Base-by-base conservation (phyloP, 37 sponge, comb jelly and placozoan genomes). In the Ianthella basta region DNA sequence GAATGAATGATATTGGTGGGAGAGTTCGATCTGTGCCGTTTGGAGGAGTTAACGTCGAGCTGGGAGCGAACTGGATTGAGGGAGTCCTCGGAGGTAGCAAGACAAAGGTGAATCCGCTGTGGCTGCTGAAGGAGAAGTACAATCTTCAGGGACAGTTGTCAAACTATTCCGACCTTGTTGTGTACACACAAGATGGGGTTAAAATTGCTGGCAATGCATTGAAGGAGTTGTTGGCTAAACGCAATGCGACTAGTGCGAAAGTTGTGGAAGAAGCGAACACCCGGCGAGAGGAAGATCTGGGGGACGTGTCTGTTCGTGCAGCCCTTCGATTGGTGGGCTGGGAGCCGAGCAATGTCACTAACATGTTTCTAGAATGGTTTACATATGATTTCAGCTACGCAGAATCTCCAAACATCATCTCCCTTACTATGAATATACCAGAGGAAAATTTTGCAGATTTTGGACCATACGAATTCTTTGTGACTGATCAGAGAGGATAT, bases 51-150 rank as follows among this genome's bases (percentile, higher is more conserved):
- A 40, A 37, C 23, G 56, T 86, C 32, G 87, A 86, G 60, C 39
- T 86, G 50, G 87, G 87, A 25, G 87, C 87, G n/a, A 78, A 86
- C 50, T 79, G 80, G 80, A 86, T 86, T 32, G 66, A 78, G 25
- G 87, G 87, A 64, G 54, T 80, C 25, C 50, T 23, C 16, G 23
- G 32, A 5, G n/a, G n/a, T n/a, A n/a, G n/a, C n/a, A 36, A 64
- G 24, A 30, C 16, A 19, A 72, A 37, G 36, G n/a, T n/a, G n/a
- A 54, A 80, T 80, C 87, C 80, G 15, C 16, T 86, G 14, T 63
- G 54, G 55, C 27, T 35, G 4, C 54, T 78, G 4, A 50, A 41
- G 8, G 20, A 38, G 30, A 2, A 38, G 4, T 79, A 29, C 24
- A 68, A 63, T 53, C 50, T 80, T n/a, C 36, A 63, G 24, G 69